These are phyloP conservation scores for Pipra filicauda DNA, from an alignment of 2,113 vertebrate species.

Conservation along the genomic window DNA sequence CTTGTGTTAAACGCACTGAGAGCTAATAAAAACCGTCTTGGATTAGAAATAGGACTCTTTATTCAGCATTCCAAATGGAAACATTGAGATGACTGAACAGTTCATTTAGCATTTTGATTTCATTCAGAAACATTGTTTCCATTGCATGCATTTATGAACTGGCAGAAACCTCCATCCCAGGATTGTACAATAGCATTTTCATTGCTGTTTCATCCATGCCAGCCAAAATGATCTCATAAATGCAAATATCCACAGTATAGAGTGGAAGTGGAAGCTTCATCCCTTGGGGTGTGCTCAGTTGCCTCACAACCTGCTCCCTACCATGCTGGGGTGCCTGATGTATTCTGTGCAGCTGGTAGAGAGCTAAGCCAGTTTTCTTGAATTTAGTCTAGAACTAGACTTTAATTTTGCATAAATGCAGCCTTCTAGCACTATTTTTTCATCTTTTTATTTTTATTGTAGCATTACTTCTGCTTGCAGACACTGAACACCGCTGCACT, in stretches of 20 bases:
- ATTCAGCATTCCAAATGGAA: slow-evolving; percentile 61
- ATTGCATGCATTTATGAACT: slow-evolving; percentile 59
- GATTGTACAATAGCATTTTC: slow-evolving; percentile 35
- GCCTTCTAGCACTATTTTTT: not conserved
- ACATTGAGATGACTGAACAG: slow-evolving; percentile 34
- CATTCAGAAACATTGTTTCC: slow-evolving; percentile 52
- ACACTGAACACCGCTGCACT: not conserved
- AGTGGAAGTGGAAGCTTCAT: slow-evolving; percentile 9
- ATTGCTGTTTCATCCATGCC: slow-evolving; percentile 25
- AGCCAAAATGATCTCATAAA: slow-evolving; percentile 56
- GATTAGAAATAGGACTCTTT: slow-evolving; percentile 39
- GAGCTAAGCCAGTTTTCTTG: not conserved
- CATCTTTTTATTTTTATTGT: not conserved
- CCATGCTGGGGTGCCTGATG: not conserved
- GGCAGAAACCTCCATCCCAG: slow-evolving; percentile 45
- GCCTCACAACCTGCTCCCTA: slow-evolving; percentile 46
- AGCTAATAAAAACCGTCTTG: slow-evolving; percentile 54
- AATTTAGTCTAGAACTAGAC: slow-evolving; percentile 31
- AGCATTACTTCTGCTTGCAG: not conserved
- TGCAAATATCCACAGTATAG: not conserved
- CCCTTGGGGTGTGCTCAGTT: not conserved
- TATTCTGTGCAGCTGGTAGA: not conserved
- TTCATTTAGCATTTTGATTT: slow-evolving; percentile 29
- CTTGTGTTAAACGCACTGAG: slow-evolving; percentile 30
- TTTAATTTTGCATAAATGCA: not conserved